These are phyloP conservation scores for Pammene aurita DNA, from an alignment of 2,888 invertebrate genomes.

Conservation along the genomic window DNA sequence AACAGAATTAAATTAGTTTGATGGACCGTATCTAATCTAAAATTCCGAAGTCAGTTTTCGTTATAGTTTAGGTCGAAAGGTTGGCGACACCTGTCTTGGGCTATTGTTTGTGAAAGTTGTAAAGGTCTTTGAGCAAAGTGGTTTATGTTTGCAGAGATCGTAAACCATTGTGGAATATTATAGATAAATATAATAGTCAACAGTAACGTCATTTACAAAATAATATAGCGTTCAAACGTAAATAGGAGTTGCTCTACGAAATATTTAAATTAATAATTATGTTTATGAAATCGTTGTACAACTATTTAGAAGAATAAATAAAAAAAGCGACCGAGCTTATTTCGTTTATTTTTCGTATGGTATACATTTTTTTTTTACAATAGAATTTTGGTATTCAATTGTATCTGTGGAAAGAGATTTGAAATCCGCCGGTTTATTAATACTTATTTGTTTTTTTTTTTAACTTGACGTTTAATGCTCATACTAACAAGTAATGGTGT, in stretches of 20 bases:
- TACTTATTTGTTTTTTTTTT: no score
- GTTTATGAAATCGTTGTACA: no score
- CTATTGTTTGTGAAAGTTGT: conserved; percentile 22
- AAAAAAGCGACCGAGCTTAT: no score
- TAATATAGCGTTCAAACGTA: background rate
- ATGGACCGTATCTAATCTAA: conserved; percentile 16
- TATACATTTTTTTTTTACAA: no score
- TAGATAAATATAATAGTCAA: conserved; percentile 5
- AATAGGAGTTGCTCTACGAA: background rate
- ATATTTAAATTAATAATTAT: background rate
- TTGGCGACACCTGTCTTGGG: conserved; percentile 18
- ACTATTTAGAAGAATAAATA: no score
- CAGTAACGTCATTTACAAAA: background rate
- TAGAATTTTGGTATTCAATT: no score
- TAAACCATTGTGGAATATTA: conserved; percentile 17
- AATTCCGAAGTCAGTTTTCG: conserved; percentile 12
- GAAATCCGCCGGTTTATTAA: no score
- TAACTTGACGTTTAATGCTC: no score
- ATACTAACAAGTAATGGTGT: no score
- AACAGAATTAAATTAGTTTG: background rate
- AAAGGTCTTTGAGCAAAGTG: conserved; percentile 21
- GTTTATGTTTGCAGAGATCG: conserved; percentile 25
- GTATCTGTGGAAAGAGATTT: no score
- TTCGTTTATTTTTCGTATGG: no score
- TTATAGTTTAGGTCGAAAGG: conserved; percentile 10